A percentile compares a stretch with the other conserved stretches of the same genome.
Conservation (phyloP, 1,140 invertebrate genomes). For the Gryon sp. region DNA sequence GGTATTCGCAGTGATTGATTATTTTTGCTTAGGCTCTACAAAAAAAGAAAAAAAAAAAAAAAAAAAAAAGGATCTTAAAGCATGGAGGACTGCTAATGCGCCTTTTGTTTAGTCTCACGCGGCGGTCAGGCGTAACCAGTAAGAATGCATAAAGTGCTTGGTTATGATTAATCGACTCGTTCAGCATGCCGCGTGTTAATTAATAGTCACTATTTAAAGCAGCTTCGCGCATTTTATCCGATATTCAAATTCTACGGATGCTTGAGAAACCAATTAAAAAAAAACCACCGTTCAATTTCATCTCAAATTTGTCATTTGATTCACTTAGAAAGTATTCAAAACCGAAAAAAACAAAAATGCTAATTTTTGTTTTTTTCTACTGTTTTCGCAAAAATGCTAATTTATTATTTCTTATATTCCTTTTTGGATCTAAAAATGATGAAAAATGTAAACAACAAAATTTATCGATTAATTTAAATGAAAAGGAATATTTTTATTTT, state of each 20-base stretch:
- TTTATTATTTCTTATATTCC: too few relatives aligned
- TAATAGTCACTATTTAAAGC: constrained; percentile 41
- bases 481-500: too few relatives aligned
- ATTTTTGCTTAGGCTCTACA: constrained; percentile 4
- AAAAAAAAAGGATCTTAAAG: constrained; percentile 11
- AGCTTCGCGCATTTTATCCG: constrained; percentile 6
- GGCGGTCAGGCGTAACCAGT: constrained; percentile 23
- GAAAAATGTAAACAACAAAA: too few relatives aligned
- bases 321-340: too few relatives aligned
- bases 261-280: background rate
- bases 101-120: constrained; percentile 50
- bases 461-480: too few relatives aligned
- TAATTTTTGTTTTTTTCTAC: too few relatives aligned
- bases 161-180: constrained; percentile 51
- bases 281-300: too few relatives aligned
- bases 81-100: constrained; percentile 22
- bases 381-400: too few relatives aligned
- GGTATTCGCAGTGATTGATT: constrained; percentile 32
- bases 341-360: too few relatives aligned
- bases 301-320: too few relatives aligned
- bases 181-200: constrained; percentile 23
- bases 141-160: constrained; percentile 46
- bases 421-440: too few relatives aligned
- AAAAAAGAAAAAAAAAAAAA: too few relatives aligned
- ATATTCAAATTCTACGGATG: constrained; percentile 29